Base-by-base conservation (phyloP, 2,113 vertebrate genomes). In the Delphinapterus leucas region DNA sequence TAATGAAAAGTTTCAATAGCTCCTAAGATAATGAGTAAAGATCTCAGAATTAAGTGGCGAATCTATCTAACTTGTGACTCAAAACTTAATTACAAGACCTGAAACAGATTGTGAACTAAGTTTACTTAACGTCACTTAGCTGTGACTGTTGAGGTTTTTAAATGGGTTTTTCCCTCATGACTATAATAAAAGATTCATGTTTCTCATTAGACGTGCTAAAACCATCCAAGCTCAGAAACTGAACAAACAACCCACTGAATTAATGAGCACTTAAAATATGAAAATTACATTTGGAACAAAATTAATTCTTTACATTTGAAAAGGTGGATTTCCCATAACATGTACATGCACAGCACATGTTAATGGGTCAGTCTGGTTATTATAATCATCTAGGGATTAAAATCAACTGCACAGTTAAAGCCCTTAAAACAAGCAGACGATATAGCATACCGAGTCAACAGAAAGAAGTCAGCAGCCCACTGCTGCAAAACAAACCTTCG, bases 291-390 rank as follows among this genome's bases (percentile, higher is more conserved):
- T 86, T 70, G 65, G 88, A 88, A 94, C 65, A 93, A 47, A 98
- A 95, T 8, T 73, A 88, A 38, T 94, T 77, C 92, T 96, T 80
- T 70, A 92, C 1, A 79, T 91, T 92, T 95, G 89, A 89, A 97
- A 95, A 95, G 76, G 92, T 70, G 95, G 89, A 86, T 96, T 97
- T 96, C 88, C 89, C 90, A n/a, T 31, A 73, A 87, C 58, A 44
- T 4, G 12, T 23, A 36, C 13, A 25, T 7, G 33, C 33, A 63
- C 63, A 83, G 49, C 67, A 80, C 47, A 63, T 8, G 23, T 65
- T 74, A 60, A 49, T 6, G n/a, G 67, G 47, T 53, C 17, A 33
- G 55, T 53, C 84, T 61, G 2, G 18, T 81, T 90, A 49, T 36
- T 36, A 36, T 36, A 36, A 36, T 36, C 36, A 36, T 36, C 36